A percentile compares a stretch with the other conserved stretches of the same genome.
Conservation (phyloP, 53 echinoderm and acorn worm species). For the Echinarachnius parma region DNA sequence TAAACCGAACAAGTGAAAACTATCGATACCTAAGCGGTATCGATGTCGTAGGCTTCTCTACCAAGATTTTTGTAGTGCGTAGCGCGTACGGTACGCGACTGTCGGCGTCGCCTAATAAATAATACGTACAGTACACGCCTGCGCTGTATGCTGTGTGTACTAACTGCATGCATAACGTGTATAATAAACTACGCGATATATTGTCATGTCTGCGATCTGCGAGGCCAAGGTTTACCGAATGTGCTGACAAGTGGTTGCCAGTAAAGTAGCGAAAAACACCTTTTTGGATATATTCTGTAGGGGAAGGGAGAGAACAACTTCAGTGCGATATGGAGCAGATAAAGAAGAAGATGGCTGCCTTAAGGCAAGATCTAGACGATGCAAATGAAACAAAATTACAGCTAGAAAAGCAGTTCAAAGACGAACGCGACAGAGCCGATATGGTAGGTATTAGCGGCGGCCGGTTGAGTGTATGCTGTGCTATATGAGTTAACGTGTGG, state of each 20-base stretch:
- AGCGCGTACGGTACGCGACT: too few species aligned
- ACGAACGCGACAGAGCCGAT: slow-evolving; percentile 27
- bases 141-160: too few species aligned
- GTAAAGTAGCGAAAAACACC: neutral
- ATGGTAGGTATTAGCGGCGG: slow-evolving; percentile 17
- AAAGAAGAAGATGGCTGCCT: slow-evolving; percentile 30
- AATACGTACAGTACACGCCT: too few species aligned
- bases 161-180: too few species aligned
- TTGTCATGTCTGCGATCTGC: too few species aligned
- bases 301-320: slow-evolving; percentile 14
- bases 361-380: slow-evolving; percentile 11
- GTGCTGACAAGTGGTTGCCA: slow-evolving; percentile 42
- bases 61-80: too few species aligned
- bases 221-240: too few species aligned
- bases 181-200: too few species aligned
- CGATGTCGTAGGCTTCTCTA: too few species aligned
- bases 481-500: neutral
- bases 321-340: slow-evolving; percentile 40
- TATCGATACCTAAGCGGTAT: too few species aligned
- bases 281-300: slow-evolving; percentile 31
- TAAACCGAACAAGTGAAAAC: too few species aligned
- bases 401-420: slow-evolving; percentile 36
- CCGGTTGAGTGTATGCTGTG: neutral
- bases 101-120: too few species aligned
- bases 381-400: neutral